phyloP scores from a whole-genome alignment of 2,888 invertebrate species.

The Ophioninae sp. region DNA sequence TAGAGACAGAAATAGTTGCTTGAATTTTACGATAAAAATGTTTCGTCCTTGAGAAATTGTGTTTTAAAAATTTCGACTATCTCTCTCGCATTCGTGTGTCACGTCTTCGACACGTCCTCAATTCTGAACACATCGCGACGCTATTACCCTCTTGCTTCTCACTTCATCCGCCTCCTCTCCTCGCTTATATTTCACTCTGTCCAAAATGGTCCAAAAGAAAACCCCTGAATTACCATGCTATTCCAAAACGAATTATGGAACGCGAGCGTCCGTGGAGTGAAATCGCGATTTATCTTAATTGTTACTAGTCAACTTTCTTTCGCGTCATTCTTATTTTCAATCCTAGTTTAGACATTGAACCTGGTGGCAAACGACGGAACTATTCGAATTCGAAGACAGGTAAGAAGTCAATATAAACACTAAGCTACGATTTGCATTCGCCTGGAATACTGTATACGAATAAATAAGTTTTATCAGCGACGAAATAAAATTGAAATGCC shows the following conservation, averaged over 20 bases:
- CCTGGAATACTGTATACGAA: background rate
- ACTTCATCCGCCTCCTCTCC: background rate
- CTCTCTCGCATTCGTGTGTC: no score
- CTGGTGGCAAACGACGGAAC: background rate
- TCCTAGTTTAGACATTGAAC: background rate
- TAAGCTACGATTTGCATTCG: background rate
- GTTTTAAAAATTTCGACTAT: no score
- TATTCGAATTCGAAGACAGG: background rate
- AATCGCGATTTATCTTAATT: constrained; percentile 30
- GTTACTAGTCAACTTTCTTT: constrained; percentile 13
- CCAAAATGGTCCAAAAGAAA: constrained; percentile 48
- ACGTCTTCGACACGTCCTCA: no score
- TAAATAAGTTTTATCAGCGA: background rate
- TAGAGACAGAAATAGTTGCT: no score
- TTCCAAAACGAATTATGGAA: constrained; percentile 40
- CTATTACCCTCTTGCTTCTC: constrained; percentile 14
- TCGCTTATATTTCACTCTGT: constrained; percentile 16
- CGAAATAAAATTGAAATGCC: no score
- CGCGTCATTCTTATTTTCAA: background rate
- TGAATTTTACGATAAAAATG: no score
- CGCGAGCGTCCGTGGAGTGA: constrained; percentile 41
- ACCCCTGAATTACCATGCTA: constrained; percentile 53
- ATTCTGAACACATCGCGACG: constrained; percentile 56
- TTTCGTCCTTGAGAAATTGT: no score
- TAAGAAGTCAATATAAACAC: background rate